Evolutionary conservation across 2,888 invertebrate species (phyloP), one percentile per base, ranked within the genome.

Genomic region (Chrysolina oricalcia): DNA sequence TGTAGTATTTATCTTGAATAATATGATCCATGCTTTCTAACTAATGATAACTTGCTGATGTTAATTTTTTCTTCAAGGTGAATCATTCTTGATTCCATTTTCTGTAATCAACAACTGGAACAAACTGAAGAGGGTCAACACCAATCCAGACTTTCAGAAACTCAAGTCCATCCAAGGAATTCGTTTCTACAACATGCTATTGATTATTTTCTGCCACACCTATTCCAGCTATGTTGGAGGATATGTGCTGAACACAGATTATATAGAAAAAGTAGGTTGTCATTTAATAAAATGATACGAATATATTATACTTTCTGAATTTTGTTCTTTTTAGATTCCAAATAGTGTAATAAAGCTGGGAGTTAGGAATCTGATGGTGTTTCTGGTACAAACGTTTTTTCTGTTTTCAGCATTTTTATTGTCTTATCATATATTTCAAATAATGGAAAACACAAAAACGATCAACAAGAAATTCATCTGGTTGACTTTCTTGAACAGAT

Each of bases 321-420:
- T 13, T 53, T 10, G 2, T n/a, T 35, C 73, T 50, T 79, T 80
- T 56, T 43, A 81, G 81, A 74, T 78, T 35, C 72, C 75, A 10
- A 56, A 76, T n/a, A 81, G 75, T 63, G 62, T 70, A 3, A n/a
- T 83, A 10, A 77, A 67, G 35, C 72, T 77, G 27, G 62, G 68
- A 10, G 17, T 83, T 3, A 72, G 81, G 65, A 80, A 78, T 63
- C 64, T 81, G 5, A 63, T 81, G 53, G 71, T 82, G 21, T 82
- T 81, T 72, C 46, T 84, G 56, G 82, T 84, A 1, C 83, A 83
- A 73, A 82, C 82, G 0, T 84, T 80, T 53, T 84, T 84, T 69
- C 69, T 84, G 1, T 78, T 83, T 46, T 83, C 84, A 0, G 74
- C 78, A 3, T 84, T 82, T 75, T 74, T 84, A 27, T 70, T 84